Percentiles rank a stretch among this genome's conserved stretches.
Evolutionary conservation across 2,797 vertebrate genomes (phyloP).

Genomic region (Mycteria americana): DNA sequence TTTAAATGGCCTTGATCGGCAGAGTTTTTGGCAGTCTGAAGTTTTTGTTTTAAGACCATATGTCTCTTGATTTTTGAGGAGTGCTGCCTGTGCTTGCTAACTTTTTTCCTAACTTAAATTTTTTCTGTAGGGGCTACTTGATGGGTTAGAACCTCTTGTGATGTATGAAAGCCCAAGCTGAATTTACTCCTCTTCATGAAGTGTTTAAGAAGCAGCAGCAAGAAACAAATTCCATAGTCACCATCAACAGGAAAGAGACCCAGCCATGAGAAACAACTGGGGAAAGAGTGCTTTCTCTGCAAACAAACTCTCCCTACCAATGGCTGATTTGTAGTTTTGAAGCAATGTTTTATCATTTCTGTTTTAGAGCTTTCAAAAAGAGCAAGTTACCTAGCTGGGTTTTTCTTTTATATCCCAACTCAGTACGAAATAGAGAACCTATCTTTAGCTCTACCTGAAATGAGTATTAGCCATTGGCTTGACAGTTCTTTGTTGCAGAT

Average conservation of each 20-base stretch:
- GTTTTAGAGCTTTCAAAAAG: neutral
- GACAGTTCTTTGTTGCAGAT: constrained; percentile 26
- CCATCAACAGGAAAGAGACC: neutral
- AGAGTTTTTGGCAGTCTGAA: neutral
- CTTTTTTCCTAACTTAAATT: neutral
- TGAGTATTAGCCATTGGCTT: constrained; percentile 42
- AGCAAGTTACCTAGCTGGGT: neutral
- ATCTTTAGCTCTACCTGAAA: neutral
- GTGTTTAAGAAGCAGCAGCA: constrained; percentile 25
- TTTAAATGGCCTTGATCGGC: neutral
- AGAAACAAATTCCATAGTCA: neutral
- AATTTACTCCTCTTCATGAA: constrained; percentile 56
- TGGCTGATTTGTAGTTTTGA: constrained; percentile 5
- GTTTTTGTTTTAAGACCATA: neutral
- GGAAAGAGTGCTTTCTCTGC: constrained; percentile 8
- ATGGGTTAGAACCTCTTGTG: constrained; percentile 84
- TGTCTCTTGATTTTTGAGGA: neutral
- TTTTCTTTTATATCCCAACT: neutral
- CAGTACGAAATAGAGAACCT: neutral
- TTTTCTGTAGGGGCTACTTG: constrained; percentile 88
- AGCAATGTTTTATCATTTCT: neutral
- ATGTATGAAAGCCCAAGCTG: neutral
- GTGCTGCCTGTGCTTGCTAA: neutral
- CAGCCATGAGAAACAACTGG: neutral
- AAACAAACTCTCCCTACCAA: neutral